Evolutionary conservation across 2,888 invertebrate genomes (phyloP), one percentile per base, ranked within the genome.

Genomic region (Dermolepida albohirtum): DNA sequence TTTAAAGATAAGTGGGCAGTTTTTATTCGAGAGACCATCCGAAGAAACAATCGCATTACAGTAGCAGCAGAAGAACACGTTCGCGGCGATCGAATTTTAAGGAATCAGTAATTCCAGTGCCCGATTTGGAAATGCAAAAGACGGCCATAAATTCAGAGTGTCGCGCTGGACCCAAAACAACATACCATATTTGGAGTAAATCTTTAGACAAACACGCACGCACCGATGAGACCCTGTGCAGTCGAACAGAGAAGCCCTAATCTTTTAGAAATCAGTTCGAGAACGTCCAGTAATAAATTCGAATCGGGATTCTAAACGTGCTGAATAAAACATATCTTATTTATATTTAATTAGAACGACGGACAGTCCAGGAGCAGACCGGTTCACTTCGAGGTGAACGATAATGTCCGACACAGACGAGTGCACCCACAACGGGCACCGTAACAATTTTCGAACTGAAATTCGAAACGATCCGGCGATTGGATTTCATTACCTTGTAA

Each of bases 111-210:
- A 67, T 63, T 67, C 63, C 67, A 47, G 52, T 44, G 63, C 67
- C 63, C 63, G 47, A 70, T 72, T 72, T 72, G 71, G 73, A 50
- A 66, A 65, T 73, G 71, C 70, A 66, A 69, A 72, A 70, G 67
- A 67, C 55, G 57, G 63, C 67, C 52, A 69, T 72, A 72, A 72
- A 72, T 73, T 68, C 59, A 55, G 66, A 47, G 69, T 55, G 71
- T 70, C 70, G 49, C 52, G 64, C 66, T 57, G 64, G 64, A 44
- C 55, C 65, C 59, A 64, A 73, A 71, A 66, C 73, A 70, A 71
- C 71, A 57, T 73, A 22, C 73, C 73, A 62, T 73, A 68, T 73
- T 68, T 49, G 71, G 73, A 40, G 66, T 52, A 69, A 73, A 73
- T 70, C 71, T 70, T 70, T 68, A 71, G 4, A 34, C 1, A 34